Base-by-base conservation (phyloP, 2,888 invertebrate species). In the Noctua fimbriata region DNA sequence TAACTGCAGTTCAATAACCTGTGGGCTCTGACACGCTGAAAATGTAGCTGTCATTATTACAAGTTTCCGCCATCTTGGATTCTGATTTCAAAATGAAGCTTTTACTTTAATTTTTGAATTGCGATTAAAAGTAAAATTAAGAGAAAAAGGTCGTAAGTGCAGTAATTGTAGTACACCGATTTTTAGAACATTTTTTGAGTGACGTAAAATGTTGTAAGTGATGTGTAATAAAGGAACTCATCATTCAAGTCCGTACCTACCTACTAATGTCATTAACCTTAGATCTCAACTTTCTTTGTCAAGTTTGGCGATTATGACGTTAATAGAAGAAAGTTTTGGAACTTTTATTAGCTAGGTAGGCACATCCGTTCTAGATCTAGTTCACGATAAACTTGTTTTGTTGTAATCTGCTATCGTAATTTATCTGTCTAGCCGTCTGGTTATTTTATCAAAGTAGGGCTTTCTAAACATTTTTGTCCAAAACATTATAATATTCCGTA, bases 1-100 rank as follows among this genome's bases (percentile, higher is more conserved):
- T 85, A 77, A 76, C 72, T 78, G 41, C 36, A 72, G 79, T 80
- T 88, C 88, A 76, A 70, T 88, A 82, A 89, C 85, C 88, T 63
- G 63, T 18, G 28, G 60, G 32, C 63, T 78, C 67, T 67, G 72
- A 69, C 88, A 44, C 44, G 76, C 77, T 81, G 73, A 78, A 84
- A 89, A 76, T 70, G 69, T 77, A 73, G 65, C 47, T 55, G 81
- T 81, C 83, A 87, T 73, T 77, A 44, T 78, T 76, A 69, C 32
- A 52, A 73, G 47, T 74, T 72, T 44, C 79, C 83, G 87, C 83
- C 87, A 88, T 88, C 21, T 87, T 86, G 74, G 14, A 69, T 58
- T 78, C 6, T 44, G 16, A 47, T 63, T 76, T 76, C 9, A 55
- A 65, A 77, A 66, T 58, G 1, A 32, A 24, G 32, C 3, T 3